Evolutionary conservation across 2,797 vertebrate species (phyloP).

Genomic region (Myotis planiceps): DNA sequence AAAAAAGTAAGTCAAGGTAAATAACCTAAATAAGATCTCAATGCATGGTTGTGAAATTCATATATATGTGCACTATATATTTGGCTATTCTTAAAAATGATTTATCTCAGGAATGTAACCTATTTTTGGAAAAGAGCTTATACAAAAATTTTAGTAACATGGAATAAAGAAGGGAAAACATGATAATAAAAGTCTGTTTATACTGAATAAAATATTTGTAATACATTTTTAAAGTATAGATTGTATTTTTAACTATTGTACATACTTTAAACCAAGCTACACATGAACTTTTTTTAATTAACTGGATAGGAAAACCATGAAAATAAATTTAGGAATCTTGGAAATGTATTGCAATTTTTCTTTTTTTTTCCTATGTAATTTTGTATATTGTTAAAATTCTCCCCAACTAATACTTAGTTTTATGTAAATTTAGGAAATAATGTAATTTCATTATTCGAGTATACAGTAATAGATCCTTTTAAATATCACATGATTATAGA

Average conservation of each 20-base stretch:
- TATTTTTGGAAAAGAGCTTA: background rate
- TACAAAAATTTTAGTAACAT: background rate
- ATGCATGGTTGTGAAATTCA: constrained; percentile 14
- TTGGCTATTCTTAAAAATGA: constrained; percentile 1
- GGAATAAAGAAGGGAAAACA: background rate
- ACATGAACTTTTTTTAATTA: background rate
- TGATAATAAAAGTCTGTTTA: background rate
- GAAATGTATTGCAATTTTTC: background rate
- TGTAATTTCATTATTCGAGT: background rate
- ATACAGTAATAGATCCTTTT: background rate
- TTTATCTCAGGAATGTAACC: background rate
- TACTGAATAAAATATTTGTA: background rate
- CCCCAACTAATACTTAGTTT: background rate
- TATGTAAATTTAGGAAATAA: background rate
- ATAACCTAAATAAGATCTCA: constrained; percentile 56
- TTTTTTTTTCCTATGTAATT: background rate
- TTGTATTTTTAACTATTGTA: background rate
- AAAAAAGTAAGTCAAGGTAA: constrained; percentile 17
- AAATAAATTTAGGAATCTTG: background rate
- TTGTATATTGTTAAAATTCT: background rate
- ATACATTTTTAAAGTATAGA: background rate
- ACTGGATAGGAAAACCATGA: background rate
- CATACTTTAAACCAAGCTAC: background rate
- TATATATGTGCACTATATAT: background rate
- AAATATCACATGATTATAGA: background rate